Conservation (phyloP, 2,888 invertebrate genomes). For the Tenthredo notha region DNA sequence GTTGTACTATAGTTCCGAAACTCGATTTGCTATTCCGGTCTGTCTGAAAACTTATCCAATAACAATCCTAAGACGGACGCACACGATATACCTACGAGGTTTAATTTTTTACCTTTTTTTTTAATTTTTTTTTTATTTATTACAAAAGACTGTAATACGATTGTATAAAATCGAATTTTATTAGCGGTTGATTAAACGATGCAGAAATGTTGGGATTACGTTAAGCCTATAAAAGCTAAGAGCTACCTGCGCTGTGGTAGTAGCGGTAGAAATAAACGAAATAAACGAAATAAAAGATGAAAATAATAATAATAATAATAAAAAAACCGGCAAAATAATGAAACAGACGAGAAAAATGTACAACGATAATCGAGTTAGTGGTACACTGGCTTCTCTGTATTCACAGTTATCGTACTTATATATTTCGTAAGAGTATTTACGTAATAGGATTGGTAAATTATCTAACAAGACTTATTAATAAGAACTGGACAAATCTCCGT, state of each 20-base stretch:
- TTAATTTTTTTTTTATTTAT: neutral
- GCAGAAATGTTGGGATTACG: conserved; percentile 1
- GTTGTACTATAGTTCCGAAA: neutral
- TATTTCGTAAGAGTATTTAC: conserved; percentile 21
- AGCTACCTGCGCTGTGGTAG: neutral
- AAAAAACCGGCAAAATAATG: neutral
- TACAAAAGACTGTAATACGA: neutral
- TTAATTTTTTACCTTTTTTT: neutral
- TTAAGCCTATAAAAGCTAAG: neutral
- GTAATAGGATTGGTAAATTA: conserved; percentile 37
- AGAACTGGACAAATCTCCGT: conserved; percentile 21
- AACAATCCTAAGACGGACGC: neutral
- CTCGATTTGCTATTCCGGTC: conserved; percentile 6
- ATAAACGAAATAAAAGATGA: conserved; percentile 2
- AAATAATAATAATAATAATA: neutral
- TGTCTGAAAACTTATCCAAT: neutral
- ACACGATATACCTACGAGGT: neutral
- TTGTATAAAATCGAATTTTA: neutral
- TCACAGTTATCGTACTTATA: neutral
- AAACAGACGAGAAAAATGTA: conserved; percentile 29
- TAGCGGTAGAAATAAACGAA: neutral
- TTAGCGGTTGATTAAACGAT: neutral
- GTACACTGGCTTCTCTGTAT: conserved; percentile 25
- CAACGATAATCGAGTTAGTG: conserved; percentile 47
- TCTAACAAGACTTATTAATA: conserved; percentile 24